Evolutionary conservation across 2,888 invertebrate species (phyloP), one percentile per base, ranked within the genome.

Genomic region (Drosophila borborema): DNA sequence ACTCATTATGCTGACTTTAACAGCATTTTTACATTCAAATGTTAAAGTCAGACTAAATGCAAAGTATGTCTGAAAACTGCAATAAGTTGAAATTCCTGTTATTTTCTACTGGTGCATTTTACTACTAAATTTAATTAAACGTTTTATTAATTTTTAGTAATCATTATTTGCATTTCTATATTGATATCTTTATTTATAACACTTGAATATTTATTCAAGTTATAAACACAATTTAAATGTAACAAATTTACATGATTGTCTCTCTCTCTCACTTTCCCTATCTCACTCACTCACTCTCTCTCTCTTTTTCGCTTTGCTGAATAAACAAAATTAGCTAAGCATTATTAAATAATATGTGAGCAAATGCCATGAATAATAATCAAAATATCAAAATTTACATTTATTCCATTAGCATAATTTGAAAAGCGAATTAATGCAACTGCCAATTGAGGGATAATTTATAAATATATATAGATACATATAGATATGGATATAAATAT

Each of bases 321-420:
- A 14, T 55, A 38, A 64, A 51, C 41, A 51, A 49, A 55, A 71
- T 71, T 70, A 71, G 70, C 63, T 40, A 45, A 41, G 14, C 41
- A 56, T 70, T 51, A 70, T 70, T 71, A 31, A 70, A 56, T 71
- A 63, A 49, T 18, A 18, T 62, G 41, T 18, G 49, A 51, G 20
- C 8, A 23, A 55, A 23, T 55, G 16, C 41, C 64, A 59, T 45
- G 46, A 66, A 61, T 46, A 51, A 45, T 38, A 62, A 51, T 45
- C 58, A 49, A 45, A 58, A 74, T 64, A 56, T 31, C 51, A n/a
- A 67, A 54, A 74, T 60, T 64, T 72, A 36, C 74, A 79, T 64
- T 66, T 53, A 79, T 68, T 46, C 20, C 45, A 77, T 77, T 77
- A 66, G 74, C 79, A 70, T 78, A 74, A 78, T 78, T 78, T 74